phyloP scores from a whole-genome alignment of 2,797 vertebrate genomes.

The Clarias fuscus region DNA sequence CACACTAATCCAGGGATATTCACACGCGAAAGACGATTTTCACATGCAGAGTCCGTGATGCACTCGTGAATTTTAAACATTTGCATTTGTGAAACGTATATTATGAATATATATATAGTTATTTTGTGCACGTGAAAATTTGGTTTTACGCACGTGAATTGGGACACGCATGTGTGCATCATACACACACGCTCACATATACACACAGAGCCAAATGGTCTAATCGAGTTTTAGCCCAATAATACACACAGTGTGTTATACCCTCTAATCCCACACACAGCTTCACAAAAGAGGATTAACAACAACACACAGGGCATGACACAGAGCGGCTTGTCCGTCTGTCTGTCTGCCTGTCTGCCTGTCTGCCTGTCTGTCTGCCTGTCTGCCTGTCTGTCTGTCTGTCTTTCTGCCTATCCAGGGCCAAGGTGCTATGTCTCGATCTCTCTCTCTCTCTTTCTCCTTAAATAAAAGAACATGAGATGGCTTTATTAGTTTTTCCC shows the following conservation, averaged over 20 bases:
- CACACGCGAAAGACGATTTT: too few relatives aligned
- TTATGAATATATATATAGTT: too few relatives aligned
- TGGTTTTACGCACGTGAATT: too few relatives aligned
- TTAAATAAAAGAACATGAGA: neutral
- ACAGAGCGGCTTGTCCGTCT: neutral
- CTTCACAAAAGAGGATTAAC: slow-evolving; percentile 81
- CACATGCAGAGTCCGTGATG: too few relatives aligned
- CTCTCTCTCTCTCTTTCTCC: neutral
- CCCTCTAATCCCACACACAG: slow-evolving; percentile 74
- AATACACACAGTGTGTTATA: slow-evolving; percentile 58
- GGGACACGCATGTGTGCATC: too few relatives aligned
- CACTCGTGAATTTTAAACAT: too few relatives aligned
- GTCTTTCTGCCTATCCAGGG: neutral
- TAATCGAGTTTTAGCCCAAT: slow-evolving; percentile 50
- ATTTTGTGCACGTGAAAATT: too few relatives aligned
- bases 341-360: neutral
- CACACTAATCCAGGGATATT: too few relatives aligned
- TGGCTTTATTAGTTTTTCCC: neutral
- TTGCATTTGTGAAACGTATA: too few relatives aligned
- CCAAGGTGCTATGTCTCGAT: too few relatives aligned
- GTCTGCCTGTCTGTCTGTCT: neutral
- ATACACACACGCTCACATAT: too few relatives aligned
- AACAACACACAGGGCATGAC: slow-evolving; percentile 59
- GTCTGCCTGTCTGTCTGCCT: neutral
- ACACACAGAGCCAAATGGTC: slow-evolving; percentile 33